phyloP scores from a whole-genome alignment of 2,797 vertebrate species.

The Pelochelys cantorii region DNA sequence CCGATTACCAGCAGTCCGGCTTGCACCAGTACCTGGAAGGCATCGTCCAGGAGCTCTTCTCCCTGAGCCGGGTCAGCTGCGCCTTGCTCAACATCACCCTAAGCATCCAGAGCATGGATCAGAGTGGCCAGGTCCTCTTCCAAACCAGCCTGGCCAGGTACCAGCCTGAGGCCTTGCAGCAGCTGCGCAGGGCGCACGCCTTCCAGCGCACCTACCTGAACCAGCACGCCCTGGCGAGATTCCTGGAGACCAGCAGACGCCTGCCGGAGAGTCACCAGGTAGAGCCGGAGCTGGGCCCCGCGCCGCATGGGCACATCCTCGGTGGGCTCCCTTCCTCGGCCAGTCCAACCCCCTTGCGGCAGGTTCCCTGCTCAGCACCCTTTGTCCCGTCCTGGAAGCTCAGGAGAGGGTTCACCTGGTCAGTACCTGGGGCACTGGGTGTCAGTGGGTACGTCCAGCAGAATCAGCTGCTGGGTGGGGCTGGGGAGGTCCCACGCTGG shows the following conservation, averaged over 20 bases:
- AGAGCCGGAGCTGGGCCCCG: background rate
- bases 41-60: background rate
- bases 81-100: rapidly evolving
- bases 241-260: rapidly evolving
- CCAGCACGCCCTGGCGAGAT: background rate
- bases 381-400: background rate
- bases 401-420: background rate
- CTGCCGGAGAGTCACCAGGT: background rate
- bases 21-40: background rate
- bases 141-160: background rate
- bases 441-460: background rate
- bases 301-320: background rate
- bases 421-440: background rate
- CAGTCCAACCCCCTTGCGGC: background rate
- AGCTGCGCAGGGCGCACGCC: background rate
- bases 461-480: no score
- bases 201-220: background rate
- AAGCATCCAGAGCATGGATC: background rate
- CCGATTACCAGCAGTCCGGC: background rate
- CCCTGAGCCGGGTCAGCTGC: background rate
- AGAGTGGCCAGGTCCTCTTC: background rate
- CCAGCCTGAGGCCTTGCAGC: background rate
- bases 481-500: background rate
- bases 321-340: background rate
- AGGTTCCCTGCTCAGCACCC: background rate